Percentiles rank a stretch among this genome's conserved stretches.
phyloP scores from a whole-genome alignment of 64 coral and sea anemone genomes.

The Dendrophyllia cribrosa region DNA sequence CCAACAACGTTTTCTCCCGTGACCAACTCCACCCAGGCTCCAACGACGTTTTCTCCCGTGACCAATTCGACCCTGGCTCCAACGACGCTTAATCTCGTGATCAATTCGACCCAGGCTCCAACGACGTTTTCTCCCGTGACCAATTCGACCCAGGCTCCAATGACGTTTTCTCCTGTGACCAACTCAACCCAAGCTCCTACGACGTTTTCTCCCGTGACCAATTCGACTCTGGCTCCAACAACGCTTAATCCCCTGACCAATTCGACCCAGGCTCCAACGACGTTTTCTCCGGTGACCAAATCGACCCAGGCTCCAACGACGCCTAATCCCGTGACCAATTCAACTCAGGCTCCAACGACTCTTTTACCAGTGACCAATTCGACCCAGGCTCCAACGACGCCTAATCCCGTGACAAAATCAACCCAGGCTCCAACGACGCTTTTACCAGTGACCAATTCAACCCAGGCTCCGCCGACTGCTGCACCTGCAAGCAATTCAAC shows the following conservation, averaged over 20 bases:
- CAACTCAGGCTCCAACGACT: neutral
- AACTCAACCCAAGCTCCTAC: neutral
- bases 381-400: neutral
- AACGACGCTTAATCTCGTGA: neutral
- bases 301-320: neutral
- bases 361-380: neutral
- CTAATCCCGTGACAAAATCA: neutral
- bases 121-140: neutral
- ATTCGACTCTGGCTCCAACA: neutral
- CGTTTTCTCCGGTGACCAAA: neutral
- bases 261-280: neutral
- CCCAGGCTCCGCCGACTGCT: neutral
- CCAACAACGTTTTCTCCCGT: neutral
- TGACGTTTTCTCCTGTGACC: neutral
- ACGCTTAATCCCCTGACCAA: neutral
- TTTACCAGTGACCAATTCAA: neutral
- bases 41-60: no score
- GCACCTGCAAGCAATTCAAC: neutral
- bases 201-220: neutral
- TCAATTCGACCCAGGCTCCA: neutral
- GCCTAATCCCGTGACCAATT: neutral
- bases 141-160: neutral
- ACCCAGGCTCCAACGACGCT: neutral
- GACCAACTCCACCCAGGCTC: neutral
- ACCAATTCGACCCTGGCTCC: neutral